Evolutionary conservation across 2,888 invertebrate genomes (phyloP).

Genomic region (Rotaria magnacalcarata): DNA sequence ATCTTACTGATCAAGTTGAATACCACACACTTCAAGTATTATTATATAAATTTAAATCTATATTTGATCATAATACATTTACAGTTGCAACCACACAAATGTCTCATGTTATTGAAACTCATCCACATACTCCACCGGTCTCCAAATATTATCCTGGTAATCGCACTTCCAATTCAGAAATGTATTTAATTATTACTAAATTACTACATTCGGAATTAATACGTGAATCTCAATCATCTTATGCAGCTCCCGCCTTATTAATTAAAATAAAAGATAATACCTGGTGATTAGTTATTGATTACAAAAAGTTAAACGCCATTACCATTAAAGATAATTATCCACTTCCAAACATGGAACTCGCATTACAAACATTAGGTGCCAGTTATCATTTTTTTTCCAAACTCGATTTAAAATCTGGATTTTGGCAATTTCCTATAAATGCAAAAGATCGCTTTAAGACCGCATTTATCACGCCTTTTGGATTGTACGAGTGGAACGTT

Average conservation of each 20-base stretch:
- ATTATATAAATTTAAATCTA: too few species aligned
- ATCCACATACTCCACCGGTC: not conserved
- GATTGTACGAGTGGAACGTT: not conserved
- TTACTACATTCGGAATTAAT: not conserved
- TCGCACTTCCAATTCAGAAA: not conserved
- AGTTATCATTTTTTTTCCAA: conserved; percentile 1
- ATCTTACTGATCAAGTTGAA: too few species aligned
- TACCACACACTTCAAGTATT: too few species aligned
- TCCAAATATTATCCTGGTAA: not conserved
- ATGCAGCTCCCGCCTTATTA: not conserved
- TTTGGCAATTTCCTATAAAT: not conserved
- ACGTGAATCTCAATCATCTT: conserved; percentile 7
- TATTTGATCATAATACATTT: too few species aligned
- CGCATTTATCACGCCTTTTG: not conserved
- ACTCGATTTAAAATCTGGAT: not conserved
- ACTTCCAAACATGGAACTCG: not conserved
- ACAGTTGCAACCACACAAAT: not conserved
- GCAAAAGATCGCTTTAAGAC: not conserved
- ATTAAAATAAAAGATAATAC: not conserved
- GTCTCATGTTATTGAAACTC: not conserved
- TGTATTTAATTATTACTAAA: not conserved
- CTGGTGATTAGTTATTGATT: not conserved
- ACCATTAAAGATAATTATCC: not conserved
- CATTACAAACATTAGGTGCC: not conserved
- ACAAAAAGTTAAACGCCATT: not conserved